Base-by-base conservation (phyloP, 2,797 vertebrate genomes). In the Schizopygopsis pylzovi region DNA sequence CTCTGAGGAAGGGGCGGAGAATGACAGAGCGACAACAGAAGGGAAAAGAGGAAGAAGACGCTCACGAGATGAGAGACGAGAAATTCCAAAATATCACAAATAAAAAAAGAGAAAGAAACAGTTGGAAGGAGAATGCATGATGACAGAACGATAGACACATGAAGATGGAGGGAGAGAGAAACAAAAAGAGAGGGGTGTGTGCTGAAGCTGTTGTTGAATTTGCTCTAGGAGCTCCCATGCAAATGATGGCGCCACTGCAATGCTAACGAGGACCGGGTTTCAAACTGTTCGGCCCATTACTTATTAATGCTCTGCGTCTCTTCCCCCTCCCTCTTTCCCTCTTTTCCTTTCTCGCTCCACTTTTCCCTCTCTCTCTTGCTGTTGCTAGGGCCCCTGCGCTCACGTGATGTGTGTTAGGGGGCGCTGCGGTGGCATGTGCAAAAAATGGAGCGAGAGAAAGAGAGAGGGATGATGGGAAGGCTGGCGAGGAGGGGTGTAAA, bases 271-370 rank as follows among this genome's bases (percentile, higher is more conserved):
- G 84, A 92, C 93, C 92, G 93, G 92, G 94, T 93, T 95, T 95
- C 93, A 94, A 94, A 95, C 95, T 93, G 94, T 94, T 95, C 94
- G 92, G 94, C 93, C 94, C 95, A 95, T 96, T 94, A 96, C 93
- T 95, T 96, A 96, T 96, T 96, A 95, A 96, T 95, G 94, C 93
- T 93, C 91, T 93, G 91, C 89, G 94, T 90, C 95, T 88, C 91
- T 90, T 87, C 91, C 87, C 86, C 84, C 89, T 84, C 90, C 93
- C 91, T 91, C 91, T 65, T 61, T 80, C 79, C 61, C 59, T 67
- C 61, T 71, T 45, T 80, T 59, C 82, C 91, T 95, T 90, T 67
- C 92, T 92, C 90, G 89, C 87, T 86, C 93, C 93, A 92, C 93
- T 92, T 92, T 94, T 93, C 90, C 75, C 91, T 93, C 91, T 90